phyloP scores from a whole-genome alignment of 2,797 vertebrate genomes.

The Parauchenoglanis ngamensis region DNA sequence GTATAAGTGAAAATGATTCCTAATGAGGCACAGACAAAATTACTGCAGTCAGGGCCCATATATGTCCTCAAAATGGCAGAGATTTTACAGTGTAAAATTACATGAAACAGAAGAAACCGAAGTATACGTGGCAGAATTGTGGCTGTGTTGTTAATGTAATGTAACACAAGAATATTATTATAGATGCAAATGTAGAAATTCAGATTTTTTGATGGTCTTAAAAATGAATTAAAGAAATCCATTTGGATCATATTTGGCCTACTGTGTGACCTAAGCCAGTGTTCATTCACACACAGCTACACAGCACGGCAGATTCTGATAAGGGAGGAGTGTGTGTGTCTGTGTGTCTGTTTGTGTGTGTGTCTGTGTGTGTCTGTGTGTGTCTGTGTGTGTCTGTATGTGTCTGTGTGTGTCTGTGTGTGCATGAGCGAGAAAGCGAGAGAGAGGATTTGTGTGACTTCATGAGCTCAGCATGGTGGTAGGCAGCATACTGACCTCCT shows the following conservation, averaged over 20 bases:
- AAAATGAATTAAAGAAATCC: not conserved
- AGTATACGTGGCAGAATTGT: not conserved
- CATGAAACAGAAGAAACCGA: not conserved
- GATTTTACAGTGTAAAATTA: not conserved
- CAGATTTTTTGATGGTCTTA: not conserved
- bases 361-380: too few relatives aligned
- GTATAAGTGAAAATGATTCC: not conserved
- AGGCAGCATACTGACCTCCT: constrained; percentile 50
- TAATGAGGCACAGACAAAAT: not conserved
- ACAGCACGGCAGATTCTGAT: not conserved
- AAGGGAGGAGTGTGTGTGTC: not conserved
- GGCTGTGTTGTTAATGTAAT: not conserved
- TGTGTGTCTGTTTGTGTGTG: constrained; percentile 9
- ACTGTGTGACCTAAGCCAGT: not conserved
- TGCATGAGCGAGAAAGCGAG: constrained; percentile 10
- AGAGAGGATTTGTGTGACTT: constrained; percentile 17
- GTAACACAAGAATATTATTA: too few relatives aligned
- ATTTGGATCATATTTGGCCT: not conserved
- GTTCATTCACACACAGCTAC: constrained; percentile 14
- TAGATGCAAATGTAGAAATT: not conserved
- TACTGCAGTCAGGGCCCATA: not conserved
- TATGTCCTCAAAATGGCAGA: not conserved
- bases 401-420: constrained; percentile 25
- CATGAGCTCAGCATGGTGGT: constrained; percentile 37
- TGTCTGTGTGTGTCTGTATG: not conserved